Evolutionary conservation across 1,140 invertebrate genomes (phyloP).

Genomic region (Drosophila nikananu): DNA sequence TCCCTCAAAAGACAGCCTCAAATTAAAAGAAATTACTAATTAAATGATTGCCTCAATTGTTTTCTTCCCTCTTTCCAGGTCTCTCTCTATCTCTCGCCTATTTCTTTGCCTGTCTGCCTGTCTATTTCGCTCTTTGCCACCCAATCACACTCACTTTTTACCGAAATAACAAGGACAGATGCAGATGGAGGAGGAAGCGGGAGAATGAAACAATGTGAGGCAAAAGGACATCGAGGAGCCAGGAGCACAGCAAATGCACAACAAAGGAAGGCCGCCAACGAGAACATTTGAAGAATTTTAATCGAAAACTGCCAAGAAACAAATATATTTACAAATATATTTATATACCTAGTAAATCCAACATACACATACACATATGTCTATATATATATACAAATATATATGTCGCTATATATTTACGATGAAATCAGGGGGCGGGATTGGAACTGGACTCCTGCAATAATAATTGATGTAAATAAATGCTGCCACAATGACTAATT

Average conservation of each 20-base stretch:
- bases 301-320: slow-evolving; percentile 77
- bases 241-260: slow-evolving; percentile 41
- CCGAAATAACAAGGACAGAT: slow-evolving; percentile 3
- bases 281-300: slow-evolving; percentile 77
- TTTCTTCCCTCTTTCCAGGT: slow-evolving; percentile 29
- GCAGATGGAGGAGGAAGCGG: slow-evolving; percentile 17
- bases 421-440: slow-evolving; percentile 12
- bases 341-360: slow-evolving; percentile 48
- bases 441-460: slow-evolving; percentile 17
- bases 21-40: slow-evolving; percentile 49
- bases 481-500: slow-evolving; percentile 63
- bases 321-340: slow-evolving; percentile 54
- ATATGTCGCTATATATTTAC: slow-evolving; percentile 10
- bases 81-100: not conserved
- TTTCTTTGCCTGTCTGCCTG: slow-evolving; percentile 3
- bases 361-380: slow-evolving; percentile 42
- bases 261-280: slow-evolving; percentile 42
- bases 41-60: slow-evolving; percentile 44
- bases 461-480: slow-evolving; percentile 79
- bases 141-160: slow-evolving; percentile 5
- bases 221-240: slow-evolving; percentile 17
- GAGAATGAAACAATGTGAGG: slow-evolving; percentile 32
- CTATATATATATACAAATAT: not conserved
- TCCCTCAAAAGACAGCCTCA: not conserved
- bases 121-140: slow-evolving; percentile 9